These are phyloP conservation scores for Phocoena phocoena DNA, from an alignment of 2,113 vertebrate species.

Conservation along the genomic window DNA sequence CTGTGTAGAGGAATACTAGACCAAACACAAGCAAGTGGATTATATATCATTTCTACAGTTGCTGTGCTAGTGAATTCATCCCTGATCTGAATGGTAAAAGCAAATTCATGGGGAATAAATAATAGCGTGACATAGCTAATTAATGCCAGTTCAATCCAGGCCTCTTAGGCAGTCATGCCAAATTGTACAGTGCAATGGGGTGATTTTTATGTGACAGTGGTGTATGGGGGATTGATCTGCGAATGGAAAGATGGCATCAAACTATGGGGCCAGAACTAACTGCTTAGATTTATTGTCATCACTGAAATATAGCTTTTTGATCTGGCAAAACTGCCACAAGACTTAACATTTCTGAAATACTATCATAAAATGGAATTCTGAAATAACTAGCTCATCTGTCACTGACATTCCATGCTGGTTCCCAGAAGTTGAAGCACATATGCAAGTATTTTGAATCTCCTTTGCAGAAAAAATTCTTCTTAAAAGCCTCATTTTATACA, in stretches of 20 bases:
- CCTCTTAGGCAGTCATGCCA: conserved; percentile 83
- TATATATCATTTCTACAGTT: conserved; percentile 70
- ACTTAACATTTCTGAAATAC: conserved; percentile 73
- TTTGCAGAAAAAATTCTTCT: background rate
- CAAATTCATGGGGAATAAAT: conserved; percentile 82
- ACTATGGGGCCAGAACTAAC: conserved; percentile 53
- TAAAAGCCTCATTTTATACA: conserved; percentile 7
- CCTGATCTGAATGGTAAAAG: conserved; percentile 83
- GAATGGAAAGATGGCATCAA: conserved; percentile 72
- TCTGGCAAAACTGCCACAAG: conserved; percentile 67
- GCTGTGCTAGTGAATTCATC: conserved; percentile 80
- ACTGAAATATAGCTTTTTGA: conserved; percentile 69
- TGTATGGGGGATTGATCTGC: conserved; percentile 74
- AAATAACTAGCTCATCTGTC: conserved; percentile 70
- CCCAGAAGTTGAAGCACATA: conserved; percentile 55
- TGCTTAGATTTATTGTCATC: conserved; percentile 59
- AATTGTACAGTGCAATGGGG: conserved; percentile 80
- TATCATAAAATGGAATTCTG: conserved; percentile 72
- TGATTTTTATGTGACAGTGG: conserved; percentile 77
- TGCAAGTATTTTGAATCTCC: conserved; percentile 55
- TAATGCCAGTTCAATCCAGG: conserved; percentile 83
- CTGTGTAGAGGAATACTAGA: background rate
- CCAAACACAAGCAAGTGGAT: conserved; percentile 45
- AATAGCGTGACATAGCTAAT: conserved; percentile 85
- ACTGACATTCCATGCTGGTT: conserved; percentile 56